Evolutionary conservation across 2,888 invertebrate species (phyloP), one percentile per base, ranked within the genome.

Genomic region (Molanna angustata): DNA sequence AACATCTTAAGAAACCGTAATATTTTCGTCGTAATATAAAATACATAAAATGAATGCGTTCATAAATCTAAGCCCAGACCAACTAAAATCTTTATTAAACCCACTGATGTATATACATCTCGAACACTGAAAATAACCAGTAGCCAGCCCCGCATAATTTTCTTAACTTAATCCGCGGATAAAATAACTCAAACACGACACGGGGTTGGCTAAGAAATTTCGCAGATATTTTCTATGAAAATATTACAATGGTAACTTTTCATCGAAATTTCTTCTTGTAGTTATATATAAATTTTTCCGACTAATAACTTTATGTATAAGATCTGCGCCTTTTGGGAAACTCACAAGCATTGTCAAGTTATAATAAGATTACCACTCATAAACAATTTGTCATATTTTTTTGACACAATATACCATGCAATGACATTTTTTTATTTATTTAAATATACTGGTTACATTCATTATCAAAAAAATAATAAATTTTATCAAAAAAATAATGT

Each of bases 121-220:
- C 7, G 11, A 33, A 33, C 9, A 13, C n/a, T 13, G 20, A 18
- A 14, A 6, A 18, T 18, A 39, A 3, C n/a, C 42, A 16, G 14
- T 6, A 27, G 13, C 44, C 9, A 4, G 32, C 14, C 11, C 6
- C 17, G 17, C 18, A 14, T 19, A 45, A 45, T 45, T 31, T 45
- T 22, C 45, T 33, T 33, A 45, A 45, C 18, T 45, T 45, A 45
- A 45, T 45, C 45, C 45, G 17, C 18, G 17, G 45, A 45, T 45
- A 45, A 45, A 45, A 45, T 45, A 45, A 45, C 19, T 45, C 45
- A 45, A 33, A 32, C 13, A 3, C 31, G 18, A 17, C 11, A 11
- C 4, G 27, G 11, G 4, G 9, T n/a, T 7, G 35, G 7, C 14
- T 9, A 7, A 17, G 31, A 44, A 22, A 44, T 27, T 44, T 22